These are phyloP conservation scores for Uropsilus gracilis DNA, from an alignment of 2,113 vertebrate species.

Conservation along the genomic window DNA sequence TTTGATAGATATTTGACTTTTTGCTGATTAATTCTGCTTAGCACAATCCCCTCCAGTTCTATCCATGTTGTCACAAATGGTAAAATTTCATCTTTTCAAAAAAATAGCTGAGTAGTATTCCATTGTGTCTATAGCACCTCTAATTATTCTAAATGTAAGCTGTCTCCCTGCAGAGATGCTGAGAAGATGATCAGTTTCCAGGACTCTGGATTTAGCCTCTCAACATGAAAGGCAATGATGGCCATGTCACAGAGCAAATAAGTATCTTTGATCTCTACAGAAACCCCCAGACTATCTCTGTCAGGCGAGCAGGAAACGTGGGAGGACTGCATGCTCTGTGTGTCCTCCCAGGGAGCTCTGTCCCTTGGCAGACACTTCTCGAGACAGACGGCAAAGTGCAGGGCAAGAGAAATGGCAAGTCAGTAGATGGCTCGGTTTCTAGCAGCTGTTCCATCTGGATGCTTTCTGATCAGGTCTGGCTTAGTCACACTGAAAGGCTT, in stretches of 20 bases:
- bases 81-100: no score
- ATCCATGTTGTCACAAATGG: no score
- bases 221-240: conserved; percentile 40
- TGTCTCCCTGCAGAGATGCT: conserved; percentile 20
- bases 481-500: conserved; percentile 13
- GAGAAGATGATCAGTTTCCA: conserved; percentile 7
- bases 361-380: not conserved
- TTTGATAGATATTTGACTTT: no score
- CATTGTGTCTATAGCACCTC: no score
- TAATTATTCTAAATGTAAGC: not conserved
- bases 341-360: not conserved
- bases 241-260: conserved; percentile 31
- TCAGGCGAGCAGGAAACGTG: not conserved
- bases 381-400: not conserved
- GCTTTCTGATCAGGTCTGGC: not conserved
- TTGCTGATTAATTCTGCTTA: no score
- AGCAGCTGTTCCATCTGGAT: not conserved
- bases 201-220: conserved; percentile 49
- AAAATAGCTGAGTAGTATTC: no score
- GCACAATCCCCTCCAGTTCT: no score
- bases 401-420: not conserved
- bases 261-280: conserved; percentile 50
- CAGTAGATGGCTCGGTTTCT: not conserved
- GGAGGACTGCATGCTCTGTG: not conserved
- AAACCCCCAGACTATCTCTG: conserved; percentile 20